phyloP scores from a whole-genome alignment of 2,888 invertebrate species.

The Disparrhopalites patrizii region DNA sequence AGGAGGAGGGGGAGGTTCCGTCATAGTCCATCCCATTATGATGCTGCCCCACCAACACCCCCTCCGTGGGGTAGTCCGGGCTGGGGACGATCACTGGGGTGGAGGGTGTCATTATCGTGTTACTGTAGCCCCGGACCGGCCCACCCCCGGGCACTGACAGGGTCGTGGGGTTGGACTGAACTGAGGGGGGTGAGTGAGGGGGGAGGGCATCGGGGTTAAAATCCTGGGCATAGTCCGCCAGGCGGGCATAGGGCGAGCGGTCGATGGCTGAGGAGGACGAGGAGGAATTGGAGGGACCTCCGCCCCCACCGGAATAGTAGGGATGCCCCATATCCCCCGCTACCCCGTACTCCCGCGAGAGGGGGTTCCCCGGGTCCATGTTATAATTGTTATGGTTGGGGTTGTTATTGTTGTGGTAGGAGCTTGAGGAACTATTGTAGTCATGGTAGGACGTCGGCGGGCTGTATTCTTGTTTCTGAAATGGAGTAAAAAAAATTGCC shows the following conservation, averaged over 20 bases:
- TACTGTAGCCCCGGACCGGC: background rate
- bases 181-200: background rate
- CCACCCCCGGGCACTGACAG: background rate
- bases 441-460: conserved; percentile 41
- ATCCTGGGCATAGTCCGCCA: conserved; percentile 18
- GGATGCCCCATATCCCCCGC: background rate
- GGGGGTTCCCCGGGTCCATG: background rate
- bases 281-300: too few species aligned
- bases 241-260: conserved; percentile 21
- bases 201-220: conserved; percentile 19
- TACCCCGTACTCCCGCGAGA: background rate
- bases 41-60: background rate
- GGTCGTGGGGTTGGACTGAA: background rate
- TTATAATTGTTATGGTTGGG: too few species aligned
- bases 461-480: conserved; percentile 43
- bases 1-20: background rate
- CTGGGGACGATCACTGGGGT: conserved; percentile 23
- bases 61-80: conserved; percentile 31
- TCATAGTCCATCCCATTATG: conserved; percentile 9
- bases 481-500: too few species aligned
- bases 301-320: conserved; percentile 23
- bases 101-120: conserved; percentile 1
- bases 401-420: conserved; percentile 24
- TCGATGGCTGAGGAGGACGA: background rate
- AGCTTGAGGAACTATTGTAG: conserved; percentile 34